These are phyloP conservation scores for Leistus spinibarbis DNA, from an alignment of 2,888 invertebrate genomes.

Conservation along the genomic window DNA sequence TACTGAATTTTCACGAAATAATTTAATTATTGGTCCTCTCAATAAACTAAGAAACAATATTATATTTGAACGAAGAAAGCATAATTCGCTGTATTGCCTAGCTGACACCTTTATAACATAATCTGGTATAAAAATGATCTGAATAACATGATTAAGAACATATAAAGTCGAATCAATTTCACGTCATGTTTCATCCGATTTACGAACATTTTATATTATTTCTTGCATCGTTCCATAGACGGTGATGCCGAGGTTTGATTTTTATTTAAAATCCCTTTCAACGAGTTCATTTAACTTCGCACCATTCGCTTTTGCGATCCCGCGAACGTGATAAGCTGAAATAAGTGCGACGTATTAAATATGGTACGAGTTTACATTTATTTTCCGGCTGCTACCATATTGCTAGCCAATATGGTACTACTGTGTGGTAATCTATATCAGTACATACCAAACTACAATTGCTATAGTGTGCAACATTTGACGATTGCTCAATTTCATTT, in stretches of 20 bases:
- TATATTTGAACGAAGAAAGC: neutral
- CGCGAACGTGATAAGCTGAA: constrained; percentile 32
- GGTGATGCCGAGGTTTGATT: neutral
- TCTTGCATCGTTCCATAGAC: neutral
- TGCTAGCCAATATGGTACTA: neutral
- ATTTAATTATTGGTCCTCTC: neutral
- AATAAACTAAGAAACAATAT: neutral
- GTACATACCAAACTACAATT: neutral
- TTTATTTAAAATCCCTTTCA: constrained; percentile 20
- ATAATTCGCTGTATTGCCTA: neutral
- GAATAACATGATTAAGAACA: constrained; percentile 32
- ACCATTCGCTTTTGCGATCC: constrained; percentile 21
- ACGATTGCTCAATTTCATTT: neutral
- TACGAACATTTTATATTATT: neutral
- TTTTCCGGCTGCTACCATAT: neutral
- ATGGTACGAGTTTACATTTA: constrained; percentile 2
- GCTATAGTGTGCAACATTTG: neutral
- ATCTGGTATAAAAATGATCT: constrained; percentile 32
- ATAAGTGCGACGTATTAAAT: constrained; percentile 35
- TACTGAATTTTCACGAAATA: too few species aligned
- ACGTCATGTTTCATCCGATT: neutral
- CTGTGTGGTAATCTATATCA: neutral
- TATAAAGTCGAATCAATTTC: constrained; percentile 27
- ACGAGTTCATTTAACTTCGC: constrained; percentile 35
- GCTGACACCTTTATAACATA: constrained; percentile 11